Conservation (phyloP, 2,113 vertebrate species). For the Microcebus murinus region DNA sequence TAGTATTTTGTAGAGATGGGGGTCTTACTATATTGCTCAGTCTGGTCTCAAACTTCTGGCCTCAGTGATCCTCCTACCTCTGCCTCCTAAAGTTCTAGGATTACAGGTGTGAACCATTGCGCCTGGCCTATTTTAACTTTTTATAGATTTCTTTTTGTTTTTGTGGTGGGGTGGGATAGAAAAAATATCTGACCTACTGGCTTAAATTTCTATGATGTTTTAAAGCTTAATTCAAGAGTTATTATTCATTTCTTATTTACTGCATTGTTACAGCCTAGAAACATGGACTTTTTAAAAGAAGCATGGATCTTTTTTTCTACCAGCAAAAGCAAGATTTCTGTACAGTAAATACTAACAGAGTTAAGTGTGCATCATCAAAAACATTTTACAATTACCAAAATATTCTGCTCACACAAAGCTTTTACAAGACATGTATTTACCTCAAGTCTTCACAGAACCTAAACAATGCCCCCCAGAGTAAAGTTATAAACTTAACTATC, state of each 20-base stretch:
- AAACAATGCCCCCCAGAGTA: background rate
- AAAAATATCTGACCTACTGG: background rate
- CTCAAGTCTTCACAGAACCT: background rate
- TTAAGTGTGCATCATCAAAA: background rate
- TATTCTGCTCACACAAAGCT: background rate
- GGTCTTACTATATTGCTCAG: too few relatives aligned
- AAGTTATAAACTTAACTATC: background rate
- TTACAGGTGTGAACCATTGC: too few relatives aligned
- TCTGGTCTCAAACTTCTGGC: too few relatives aligned
- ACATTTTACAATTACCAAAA: background rate
- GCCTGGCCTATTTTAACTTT: background rate
- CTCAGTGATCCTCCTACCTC: too few relatives aligned
- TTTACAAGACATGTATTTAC: background rate
- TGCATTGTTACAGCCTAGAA: conserved; percentile 18
- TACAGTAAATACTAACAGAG: conserved; percentile 38
- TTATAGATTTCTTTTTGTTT: conserved; percentile 17
- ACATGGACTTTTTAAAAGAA: conserved; percentile 29
- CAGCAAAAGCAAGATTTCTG: conserved; percentile 33
- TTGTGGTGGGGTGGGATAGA: background rate
- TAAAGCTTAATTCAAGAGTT: conserved; percentile 47
- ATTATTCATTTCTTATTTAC: conserved; percentile 44
- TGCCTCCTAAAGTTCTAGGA: too few relatives aligned
- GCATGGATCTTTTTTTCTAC: background rate
- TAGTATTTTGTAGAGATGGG: too few relatives aligned
- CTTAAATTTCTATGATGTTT: conserved; percentile 17